Conservation (phyloP, 1,140 invertebrate species). For the Tetramorium parvispinum region DNA sequence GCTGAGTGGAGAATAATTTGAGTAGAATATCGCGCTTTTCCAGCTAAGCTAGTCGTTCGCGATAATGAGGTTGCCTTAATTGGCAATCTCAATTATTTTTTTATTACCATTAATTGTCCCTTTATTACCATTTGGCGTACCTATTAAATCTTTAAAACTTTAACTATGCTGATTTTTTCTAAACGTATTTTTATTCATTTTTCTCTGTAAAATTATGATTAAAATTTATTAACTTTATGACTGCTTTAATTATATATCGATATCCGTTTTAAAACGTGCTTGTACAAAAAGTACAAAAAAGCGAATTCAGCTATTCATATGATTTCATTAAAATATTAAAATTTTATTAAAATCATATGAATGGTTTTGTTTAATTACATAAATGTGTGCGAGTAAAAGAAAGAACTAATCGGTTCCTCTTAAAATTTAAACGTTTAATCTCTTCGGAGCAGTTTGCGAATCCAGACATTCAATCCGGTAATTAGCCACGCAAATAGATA, state of each 20-base stretch:
- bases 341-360: not conserved
- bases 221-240: not conserved
- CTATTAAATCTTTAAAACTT: not conserved
- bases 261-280: not conserved
- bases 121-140: slow-evolving; percentile 12
- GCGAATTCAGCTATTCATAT: too few relatives aligned
- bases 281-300: not conserved
- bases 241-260: not conserved
- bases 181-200: not conserved
- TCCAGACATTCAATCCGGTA: not conserved
- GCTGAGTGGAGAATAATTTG: not conserved
- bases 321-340: slow-evolving; percentile 3
- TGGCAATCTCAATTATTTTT: slow-evolving; percentile 18
- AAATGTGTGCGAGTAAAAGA: not conserved
- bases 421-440: not conserved
- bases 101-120: not conserved
- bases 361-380: not conserved
- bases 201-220: not conserved
- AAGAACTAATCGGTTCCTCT: not conserved
- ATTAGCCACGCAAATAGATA: slow-evolving; percentile 1
- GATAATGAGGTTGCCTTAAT: slow-evolving; percentile 19
- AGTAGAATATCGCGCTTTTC: not conserved
- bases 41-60: not conserved
- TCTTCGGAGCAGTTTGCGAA: not conserved
- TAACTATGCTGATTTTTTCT: not conserved